Evolutionary conservation across 2,888 invertebrate species (phyloP), one percentile per base, ranked within the genome.

Genomic region (Antheraea yamamai): DNA sequence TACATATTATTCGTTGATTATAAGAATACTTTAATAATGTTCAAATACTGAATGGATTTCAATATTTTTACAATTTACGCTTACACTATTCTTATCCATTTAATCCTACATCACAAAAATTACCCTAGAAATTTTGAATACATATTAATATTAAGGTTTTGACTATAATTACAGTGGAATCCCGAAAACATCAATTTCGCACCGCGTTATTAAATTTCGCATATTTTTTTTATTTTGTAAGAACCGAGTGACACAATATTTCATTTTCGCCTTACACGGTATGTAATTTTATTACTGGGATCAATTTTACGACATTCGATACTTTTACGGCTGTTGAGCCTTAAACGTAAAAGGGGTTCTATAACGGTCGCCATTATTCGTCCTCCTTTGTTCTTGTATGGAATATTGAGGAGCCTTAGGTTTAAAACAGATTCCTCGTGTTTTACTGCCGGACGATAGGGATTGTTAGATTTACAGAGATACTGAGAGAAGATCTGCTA

Each of bases 291-390:
- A 93, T 91, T 92, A 90, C 85, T 74, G 79, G 90, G 91, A 89
- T 91, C 87, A 90, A 91, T 88, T 92, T 92, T 92, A 92, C 87
- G 91, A 88, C 85, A 88, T 87, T 89, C 89, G 87, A 92, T 93
- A 91, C 91, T 90, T 92, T 93, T 92, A 93, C 89, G 90, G 90
- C 81, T 87, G 88, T 90, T 91, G 89, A 87, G 88, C 86, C 87
- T 88, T 87, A 87, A 89, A 87, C 87, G 88, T 91, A 88, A 91
- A 92, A 70, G 70, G 92, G 92, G 91, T 92, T 90, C 85, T 87
- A 81, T 87, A 85, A 87, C 82, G 82, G 82, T 81, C 79, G 78
- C 81, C 82, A 83, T 88, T 85, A 85, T 86, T 83, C 82, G 78
- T 79, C 83, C 83, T 80, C 82, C 83, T 87, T 88, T 86, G 87